phyloP scores from a whole-genome alignment of 2,888 invertebrate genomes.

The Periphyllus acericola region DNA sequence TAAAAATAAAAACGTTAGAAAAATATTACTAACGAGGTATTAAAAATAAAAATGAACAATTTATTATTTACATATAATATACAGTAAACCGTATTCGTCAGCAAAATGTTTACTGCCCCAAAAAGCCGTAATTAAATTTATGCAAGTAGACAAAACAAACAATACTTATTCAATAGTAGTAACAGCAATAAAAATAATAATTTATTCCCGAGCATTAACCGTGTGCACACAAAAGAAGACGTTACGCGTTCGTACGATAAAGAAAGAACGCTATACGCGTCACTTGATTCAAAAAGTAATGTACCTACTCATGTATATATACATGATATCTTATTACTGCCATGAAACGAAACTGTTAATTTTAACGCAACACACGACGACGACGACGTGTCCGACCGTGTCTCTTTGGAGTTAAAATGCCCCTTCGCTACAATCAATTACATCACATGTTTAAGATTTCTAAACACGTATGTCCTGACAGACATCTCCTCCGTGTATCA shows the following conservation, averaged over 20 bases:
- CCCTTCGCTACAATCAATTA: constrained; percentile 44
- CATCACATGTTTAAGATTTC: constrained; percentile 25
- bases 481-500: not conserved
- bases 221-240: no score
- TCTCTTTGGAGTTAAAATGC: constrained; percentile 5
- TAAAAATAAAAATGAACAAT: constrained; percentile 1
- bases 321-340: not conserved
- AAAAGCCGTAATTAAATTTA: not conserved
- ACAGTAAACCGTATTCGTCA: not conserved
- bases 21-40: constrained; percentile 1
- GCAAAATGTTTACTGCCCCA: not conserved
- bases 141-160: not conserved
- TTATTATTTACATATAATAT: not conserved
- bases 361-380: constrained; percentile 14
- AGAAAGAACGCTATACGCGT: no score
- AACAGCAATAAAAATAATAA: no score
- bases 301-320: not conserved
- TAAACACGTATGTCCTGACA: constrained; percentile 31
- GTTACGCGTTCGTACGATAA: no score
- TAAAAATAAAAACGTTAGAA: not conserved
- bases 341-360: constrained; percentile 23
- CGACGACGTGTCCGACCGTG: constrained; percentile 20
- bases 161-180: not conserved
- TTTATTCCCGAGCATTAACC: no score
- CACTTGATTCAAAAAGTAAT: no score